These are phyloP conservation scores for Poeciliopsis prolifica DNA, from an alignment of 2,113 vertebrate genomes.

Conservation along the genomic window DNA sequence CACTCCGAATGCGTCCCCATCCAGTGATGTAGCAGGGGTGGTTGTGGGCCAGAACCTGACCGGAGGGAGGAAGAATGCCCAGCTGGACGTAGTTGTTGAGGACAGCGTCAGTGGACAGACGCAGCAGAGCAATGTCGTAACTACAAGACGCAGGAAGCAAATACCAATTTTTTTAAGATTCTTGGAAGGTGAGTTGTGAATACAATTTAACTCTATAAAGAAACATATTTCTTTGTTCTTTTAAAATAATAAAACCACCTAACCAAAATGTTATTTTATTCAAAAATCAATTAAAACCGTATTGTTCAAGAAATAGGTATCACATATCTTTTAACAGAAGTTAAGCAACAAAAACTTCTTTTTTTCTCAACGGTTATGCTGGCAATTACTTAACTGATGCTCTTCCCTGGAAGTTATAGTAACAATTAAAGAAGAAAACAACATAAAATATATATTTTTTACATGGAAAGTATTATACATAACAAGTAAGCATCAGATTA, in stretches of 20 bases:
- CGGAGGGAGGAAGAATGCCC: constrained; percentile 77
- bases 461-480: background rate
- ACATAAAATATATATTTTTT: background rate
- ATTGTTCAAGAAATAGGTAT: background rate
- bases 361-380: background rate
- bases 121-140: constrained; percentile 88
- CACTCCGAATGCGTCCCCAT: constrained; percentile 89
- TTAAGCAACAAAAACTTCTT: background rate
- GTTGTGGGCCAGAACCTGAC: constrained; percentile 82
- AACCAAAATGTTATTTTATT: background rate
- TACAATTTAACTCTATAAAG: background rate
- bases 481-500: background rate
- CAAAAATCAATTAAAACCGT: background rate
- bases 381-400: background rate
- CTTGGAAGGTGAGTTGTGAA: background rate
- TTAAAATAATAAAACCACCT: too few species aligned
- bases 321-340: background rate
- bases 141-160: constrained; percentile 57
- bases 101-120: constrained; percentile 73
- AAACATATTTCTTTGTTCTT: too few species aligned
- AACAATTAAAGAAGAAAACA: background rate
- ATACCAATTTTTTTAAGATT: background rate
- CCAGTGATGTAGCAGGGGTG: constrained; percentile 87
- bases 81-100: constrained; percentile 86
- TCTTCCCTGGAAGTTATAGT: background rate